These are phyloP conservation scores for Calliopsis andreniformis DNA, from an alignment of 1,140 invertebrate genomes.

Conservation along the genomic window DNA sequence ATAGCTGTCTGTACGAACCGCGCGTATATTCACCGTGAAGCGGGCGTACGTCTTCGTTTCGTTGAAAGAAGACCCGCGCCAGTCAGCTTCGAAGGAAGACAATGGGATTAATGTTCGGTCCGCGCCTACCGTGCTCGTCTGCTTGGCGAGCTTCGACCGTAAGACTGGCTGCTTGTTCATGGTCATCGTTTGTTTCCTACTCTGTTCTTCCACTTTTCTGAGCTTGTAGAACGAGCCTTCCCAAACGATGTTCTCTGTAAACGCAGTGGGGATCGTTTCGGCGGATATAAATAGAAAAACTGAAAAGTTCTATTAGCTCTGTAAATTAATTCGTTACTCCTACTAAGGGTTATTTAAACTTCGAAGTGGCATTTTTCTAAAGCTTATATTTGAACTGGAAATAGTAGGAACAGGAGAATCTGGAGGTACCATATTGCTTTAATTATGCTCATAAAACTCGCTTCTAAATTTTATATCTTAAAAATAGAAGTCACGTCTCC, in stretches of 20 bases:
- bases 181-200: conserved; percentile 4
- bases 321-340: not conserved
- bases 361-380: too few species aligned
- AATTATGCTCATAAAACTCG: too few species aligned
- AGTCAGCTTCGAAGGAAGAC: conserved; percentile 2
- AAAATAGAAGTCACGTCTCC: not conserved
- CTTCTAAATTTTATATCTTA: too few species aligned
- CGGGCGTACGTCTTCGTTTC: conserved; percentile 33
- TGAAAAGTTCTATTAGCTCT: too few species aligned
- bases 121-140: conserved; percentile 15
- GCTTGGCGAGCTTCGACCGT: not conserved
- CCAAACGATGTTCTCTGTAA: too few species aligned
- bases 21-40: not conserved
- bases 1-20: not conserved
- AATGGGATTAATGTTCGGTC: conserved; percentile 38
- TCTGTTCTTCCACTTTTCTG: not conserved
- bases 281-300: too few species aligned
- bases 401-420: too few species aligned
- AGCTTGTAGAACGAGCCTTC: too few species aligned
- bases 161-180: not conserved
- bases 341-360: too few species aligned
- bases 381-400: too few species aligned
- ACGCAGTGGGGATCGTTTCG: too few species aligned
- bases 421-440: too few species aligned
- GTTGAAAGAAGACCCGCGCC: conserved; percentile 9